These are phyloP conservation scores for Plemyria rubiginata DNA, from an alignment of 2,888 invertebrate species.

Conservation along the genomic window DNA sequence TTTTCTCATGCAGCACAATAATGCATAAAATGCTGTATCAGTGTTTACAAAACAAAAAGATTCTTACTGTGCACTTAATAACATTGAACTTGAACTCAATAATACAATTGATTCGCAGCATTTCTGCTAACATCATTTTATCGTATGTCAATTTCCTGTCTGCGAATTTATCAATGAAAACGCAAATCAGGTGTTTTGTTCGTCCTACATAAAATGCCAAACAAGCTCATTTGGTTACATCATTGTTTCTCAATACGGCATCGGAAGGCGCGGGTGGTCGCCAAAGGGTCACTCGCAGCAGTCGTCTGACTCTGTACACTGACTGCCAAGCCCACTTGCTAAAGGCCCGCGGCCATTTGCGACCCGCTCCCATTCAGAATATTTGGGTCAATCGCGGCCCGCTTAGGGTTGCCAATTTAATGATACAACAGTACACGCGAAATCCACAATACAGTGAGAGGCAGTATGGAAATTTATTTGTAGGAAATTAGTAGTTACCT, in stretches of 20 bases:
- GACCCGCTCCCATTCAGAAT: conserved; percentile 51
- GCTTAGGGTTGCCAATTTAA: conserved; percentile 38
- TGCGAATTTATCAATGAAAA: conserved; percentile 23
- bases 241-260: conserved; percentile 40
- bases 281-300: conserved; percentile 50
- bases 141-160: conserved; percentile 7
- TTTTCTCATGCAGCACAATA: not conserved
- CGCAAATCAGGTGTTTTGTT: conserved; percentile 7
- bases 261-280: conserved; percentile 46
- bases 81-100: conserved; percentile 20
- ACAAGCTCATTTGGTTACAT: conserved; percentile 33
- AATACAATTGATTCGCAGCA: conserved; percentile 5
- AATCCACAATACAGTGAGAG: conserved; percentile 5
- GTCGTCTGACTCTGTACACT: conserved; percentile 15
- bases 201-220: conserved; percentile 30
- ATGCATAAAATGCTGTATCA: conserved; percentile 5
- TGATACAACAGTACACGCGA: conserved; percentile 6
- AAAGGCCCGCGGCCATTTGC: conserved; percentile 39
- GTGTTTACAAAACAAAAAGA: conserved; percentile 6
- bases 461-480: not conserved
- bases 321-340: conserved; percentile 28
- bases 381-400: conserved; percentile 66
- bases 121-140: not conserved
- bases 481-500: not conserved
- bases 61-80: conserved; percentile 9